Percentiles rank a stretch among this genome's conserved stretches.
These are phyloP conservation scores for Antedon mediterranea DNA, from an alignment of 53 echinoderm and acorn worm genomes.

Conservation along the genomic window DNA sequence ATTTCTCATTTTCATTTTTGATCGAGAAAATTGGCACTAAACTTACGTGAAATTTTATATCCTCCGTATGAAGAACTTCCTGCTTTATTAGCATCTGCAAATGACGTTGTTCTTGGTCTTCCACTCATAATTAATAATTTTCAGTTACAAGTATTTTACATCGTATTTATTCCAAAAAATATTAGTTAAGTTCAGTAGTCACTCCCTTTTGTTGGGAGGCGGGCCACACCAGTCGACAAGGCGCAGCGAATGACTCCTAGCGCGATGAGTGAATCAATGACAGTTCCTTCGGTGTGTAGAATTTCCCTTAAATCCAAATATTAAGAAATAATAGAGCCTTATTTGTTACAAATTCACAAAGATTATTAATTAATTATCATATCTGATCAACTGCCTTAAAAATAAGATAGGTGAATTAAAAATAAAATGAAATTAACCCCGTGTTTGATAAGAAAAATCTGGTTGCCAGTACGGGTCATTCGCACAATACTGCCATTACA, in stretches of 20 bases:
- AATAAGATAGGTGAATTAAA: neutral
- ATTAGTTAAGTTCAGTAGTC: neutral
- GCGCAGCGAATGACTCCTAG: neutral
- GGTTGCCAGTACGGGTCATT: neutral
- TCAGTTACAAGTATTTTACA: neutral
- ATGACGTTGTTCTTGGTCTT: constrained; percentile 99
- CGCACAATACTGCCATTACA: constrained; percentile 52
- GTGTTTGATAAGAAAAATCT: neutral
- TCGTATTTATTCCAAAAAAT: constrained; percentile 5
- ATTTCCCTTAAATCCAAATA: neutral
- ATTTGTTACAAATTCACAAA: neutral
- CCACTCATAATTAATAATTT: constrained; percentile 89
- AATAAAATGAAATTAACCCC: neutral
- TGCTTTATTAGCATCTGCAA: constrained; percentile 94
- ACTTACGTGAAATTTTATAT: constrained; percentile 99
- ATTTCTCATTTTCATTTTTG: neutral
- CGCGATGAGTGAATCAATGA: neutral
- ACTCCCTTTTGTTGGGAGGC: neutral
- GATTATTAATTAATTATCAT: neutral
- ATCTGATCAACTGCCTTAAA: neutral
- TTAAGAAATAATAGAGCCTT: neutral
- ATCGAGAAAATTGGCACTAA: neutral
- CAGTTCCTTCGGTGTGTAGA: neutral
- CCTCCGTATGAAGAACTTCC: constrained; percentile 91
- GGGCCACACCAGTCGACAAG: constrained; percentile 1